A percentile compares a stretch with the other conserved stretches of the same genome.
These are phyloP conservation scores for Tapera naevia DNA, from an alignment of 2,797 vertebrate species.

Conservation along the genomic window DNA sequence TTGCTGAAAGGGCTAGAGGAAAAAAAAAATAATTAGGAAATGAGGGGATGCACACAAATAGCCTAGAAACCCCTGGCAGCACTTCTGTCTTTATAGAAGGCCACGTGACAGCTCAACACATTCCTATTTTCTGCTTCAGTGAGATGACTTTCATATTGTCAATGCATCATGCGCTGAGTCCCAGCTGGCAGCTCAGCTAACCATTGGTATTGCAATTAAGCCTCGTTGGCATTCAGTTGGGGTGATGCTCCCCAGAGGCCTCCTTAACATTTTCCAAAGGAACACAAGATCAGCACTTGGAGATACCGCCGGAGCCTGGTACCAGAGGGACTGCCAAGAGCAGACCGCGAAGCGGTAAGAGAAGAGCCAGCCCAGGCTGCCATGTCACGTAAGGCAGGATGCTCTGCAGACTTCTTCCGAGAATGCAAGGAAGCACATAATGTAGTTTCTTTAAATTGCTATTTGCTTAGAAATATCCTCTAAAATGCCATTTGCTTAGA, in stretches of 20 bases:
- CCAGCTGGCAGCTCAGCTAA: constrained; percentile 35
- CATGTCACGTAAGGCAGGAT: rapidly evolving
- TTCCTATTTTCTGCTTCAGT: constrained; percentile 59
- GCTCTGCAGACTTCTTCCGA: neutral
- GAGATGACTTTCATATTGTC: neutral
- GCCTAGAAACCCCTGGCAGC: neutral
- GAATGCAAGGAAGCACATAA: neutral
- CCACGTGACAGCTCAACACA: neutral
- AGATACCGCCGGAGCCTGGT: neutral
- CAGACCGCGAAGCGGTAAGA: rapidly evolving
- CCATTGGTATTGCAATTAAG: neutral
- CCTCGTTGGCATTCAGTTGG: neutral
- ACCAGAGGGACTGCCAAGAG: neutral
- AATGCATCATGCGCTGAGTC: neutral
- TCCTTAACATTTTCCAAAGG: neutral
- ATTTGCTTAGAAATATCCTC: neutral
- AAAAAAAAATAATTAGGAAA: neutral
- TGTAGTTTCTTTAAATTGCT: neutral
- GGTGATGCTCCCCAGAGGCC: neutral
- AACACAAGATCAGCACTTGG: neutral
- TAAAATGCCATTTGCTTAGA: too few species aligned
- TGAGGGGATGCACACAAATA: neutral
- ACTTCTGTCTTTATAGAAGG: neutral
- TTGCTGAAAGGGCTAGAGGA: neutral
- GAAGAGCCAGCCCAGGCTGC: neutral